These are phyloP conservation scores for Arrhamphus sclerolepis DNA, from an alignment of 2,797 vertebrate species.

Conservation along the genomic window DNA sequence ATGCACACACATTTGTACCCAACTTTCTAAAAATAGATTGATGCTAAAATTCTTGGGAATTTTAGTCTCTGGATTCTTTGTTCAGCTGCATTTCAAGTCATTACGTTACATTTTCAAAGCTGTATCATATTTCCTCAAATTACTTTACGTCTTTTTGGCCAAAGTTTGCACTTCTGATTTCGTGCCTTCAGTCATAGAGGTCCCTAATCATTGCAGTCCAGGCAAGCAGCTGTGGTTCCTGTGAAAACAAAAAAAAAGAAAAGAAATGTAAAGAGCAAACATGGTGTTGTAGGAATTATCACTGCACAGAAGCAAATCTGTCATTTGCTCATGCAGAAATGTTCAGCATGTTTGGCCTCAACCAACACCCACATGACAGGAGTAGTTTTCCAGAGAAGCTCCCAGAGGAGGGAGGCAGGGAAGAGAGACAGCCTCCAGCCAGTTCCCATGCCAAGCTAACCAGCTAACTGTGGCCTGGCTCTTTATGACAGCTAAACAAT, in stretches of 20 bases:
- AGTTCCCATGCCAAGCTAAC: slow-evolving; percentile 60
- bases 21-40: slow-evolving; percentile 33
- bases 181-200: no score
- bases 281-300: neutral
- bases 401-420: slow-evolving; percentile 36
- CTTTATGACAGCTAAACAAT: slow-evolving; percentile 40
- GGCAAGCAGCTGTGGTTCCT: neutral
- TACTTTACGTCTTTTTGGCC: neutral
- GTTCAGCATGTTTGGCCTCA: slow-evolving; percentile 10
- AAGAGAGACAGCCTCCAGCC: slow-evolving; percentile 47
- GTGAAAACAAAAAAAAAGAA: neutral
- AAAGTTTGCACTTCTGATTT: no score
- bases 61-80: neutral
- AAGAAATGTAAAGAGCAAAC: neutral
- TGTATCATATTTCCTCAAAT: neutral
- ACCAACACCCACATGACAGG: slow-evolving; percentile 3
- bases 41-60: neutral
- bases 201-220: neutral
- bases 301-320: slow-evolving; percentile 4
- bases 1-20: slow-evolving; percentile 30
- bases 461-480: slow-evolving; percentile 41
- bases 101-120: neutral
- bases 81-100: slow-evolving; percentile 2
- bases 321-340: slow-evolving; percentile 8
- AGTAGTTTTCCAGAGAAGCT: slow-evolving; percentile 50